Percentiles rank a stretch among this genome's conserved stretches.
phyloP scores from a whole-genome alignment of 2,888 invertebrate species.

The Cactoblastis cactorum region DNA sequence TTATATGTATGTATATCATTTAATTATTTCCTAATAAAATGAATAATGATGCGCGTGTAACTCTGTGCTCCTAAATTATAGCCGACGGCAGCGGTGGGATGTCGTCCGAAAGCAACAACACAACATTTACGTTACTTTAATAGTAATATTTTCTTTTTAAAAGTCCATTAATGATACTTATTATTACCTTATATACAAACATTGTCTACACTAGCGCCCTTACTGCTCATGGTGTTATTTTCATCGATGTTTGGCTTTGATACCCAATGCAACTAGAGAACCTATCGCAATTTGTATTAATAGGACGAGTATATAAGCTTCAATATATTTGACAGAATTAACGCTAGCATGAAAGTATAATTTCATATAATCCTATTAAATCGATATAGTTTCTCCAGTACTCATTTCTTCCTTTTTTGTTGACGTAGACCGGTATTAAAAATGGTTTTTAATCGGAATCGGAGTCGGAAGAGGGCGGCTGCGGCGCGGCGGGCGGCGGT shows the following conservation, averaged over 20 bases:
- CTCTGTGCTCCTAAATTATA: conserved; percentile 3
- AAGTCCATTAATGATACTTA: neutral
- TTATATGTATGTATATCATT: no score
- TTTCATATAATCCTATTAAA: no score
- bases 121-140: conserved; percentile 21
- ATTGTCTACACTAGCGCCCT: neutral
- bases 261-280: no score
- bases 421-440: no score
- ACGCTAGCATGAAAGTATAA: no score
- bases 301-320: no score
- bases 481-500: conserved; percentile 35
- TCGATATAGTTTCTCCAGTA: no score
- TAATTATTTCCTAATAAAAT: neutral
- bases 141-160: conserved; percentile 11
- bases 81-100: conserved; percentile 18
- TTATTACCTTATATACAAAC: neutral
- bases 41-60: neutral
- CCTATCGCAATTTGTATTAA: no score
- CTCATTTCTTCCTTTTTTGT: no score
- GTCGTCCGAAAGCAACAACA: conserved; percentile 22
- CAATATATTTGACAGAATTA: no score
- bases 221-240: neutral
- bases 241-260: neutral
- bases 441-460: conserved; percentile 66
- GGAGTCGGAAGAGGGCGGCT: conserved; percentile 63